Percentiles rank a stretch among this genome's conserved stretches.
These are phyloP conservation scores for Marcusenius ussheri DNA, from an alignment of 2,113 vertebrate genomes.

Conservation along the genomic window DNA sequence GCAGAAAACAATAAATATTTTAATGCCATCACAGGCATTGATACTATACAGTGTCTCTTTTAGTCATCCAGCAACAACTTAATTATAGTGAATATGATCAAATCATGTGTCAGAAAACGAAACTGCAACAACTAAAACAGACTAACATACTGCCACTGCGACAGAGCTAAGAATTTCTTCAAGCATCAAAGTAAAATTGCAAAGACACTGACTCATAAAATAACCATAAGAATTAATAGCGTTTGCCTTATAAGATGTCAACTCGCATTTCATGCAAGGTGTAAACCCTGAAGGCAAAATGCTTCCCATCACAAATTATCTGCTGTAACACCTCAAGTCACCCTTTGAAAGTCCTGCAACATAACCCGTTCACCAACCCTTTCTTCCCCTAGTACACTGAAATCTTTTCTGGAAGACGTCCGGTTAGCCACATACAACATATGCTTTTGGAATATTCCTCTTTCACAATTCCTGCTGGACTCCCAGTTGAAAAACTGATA, in stretches of 20 bases:
- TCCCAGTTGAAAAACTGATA: neutral
- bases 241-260: neutral
- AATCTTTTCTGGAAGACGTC: neutral
- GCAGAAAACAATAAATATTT: neutral
- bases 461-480: neutral
- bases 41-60: neutral
- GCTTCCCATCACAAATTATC: neutral
- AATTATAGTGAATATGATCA: neutral
- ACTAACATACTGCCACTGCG: neutral
- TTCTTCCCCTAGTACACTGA: neutral
- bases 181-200: neutral
- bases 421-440: neutral
- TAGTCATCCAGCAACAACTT: neutral
- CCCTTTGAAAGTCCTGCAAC: neutral
- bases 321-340: neutral
- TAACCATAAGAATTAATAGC: slow-evolving; percentile 6
- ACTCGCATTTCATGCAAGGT: neutral
- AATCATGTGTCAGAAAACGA: neutral
- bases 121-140: neutral
- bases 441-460: neutral
- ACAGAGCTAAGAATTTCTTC: neutral
- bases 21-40: neutral
- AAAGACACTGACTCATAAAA: neutral
- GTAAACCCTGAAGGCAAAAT: neutral
- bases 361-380: neutral